Conservation (phyloP, 1,140 invertebrate species). For the Drosophila nasuta region DNA sequence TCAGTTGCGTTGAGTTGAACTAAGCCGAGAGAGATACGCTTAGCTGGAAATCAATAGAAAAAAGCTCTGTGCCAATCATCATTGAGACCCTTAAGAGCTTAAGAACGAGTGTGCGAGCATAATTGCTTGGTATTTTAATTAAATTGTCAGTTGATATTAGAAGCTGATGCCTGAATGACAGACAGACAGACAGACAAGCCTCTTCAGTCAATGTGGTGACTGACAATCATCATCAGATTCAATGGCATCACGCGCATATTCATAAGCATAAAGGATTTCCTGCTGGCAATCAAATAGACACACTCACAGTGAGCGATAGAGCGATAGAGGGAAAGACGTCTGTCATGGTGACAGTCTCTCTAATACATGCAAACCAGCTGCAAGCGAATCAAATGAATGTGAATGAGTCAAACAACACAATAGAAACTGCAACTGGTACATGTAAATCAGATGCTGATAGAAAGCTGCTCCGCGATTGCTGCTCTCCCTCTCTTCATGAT, state of each 20-base stretch:
- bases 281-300: conserved; percentile 58
- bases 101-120: conserved; percentile 23
- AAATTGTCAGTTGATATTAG: conserved; percentile 42
- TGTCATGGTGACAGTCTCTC: conserved; percentile 48
- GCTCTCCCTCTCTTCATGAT: conserved; percentile 51
- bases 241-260: conserved; percentile 61
- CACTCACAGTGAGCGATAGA: neutral
- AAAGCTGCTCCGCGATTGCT: conserved; percentile 31
- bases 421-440: conserved; percentile 60
- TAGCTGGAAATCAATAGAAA: conserved; percentile 65
- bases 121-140: conserved; percentile 51
- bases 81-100: conserved; percentile 17
- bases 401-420: conserved; percentile 54
- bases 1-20: conserved; percentile 10
- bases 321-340: conserved; percentile 3
- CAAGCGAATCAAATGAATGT: conserved; percentile 68
- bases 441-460: conserved; percentile 65
- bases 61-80: conserved; percentile 52
- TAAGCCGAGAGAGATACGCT: neutral
- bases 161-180: conserved; percentile 21
- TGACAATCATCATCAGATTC: conserved; percentile 65
- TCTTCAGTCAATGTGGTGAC: conserved; percentile 57
- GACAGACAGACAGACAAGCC: neutral
- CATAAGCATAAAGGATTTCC: conserved; percentile 77
- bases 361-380: conserved; percentile 72